Base-by-base conservation (phyloP, 1,140 invertebrate genomes). In the Adelges cooleyi region DNA sequence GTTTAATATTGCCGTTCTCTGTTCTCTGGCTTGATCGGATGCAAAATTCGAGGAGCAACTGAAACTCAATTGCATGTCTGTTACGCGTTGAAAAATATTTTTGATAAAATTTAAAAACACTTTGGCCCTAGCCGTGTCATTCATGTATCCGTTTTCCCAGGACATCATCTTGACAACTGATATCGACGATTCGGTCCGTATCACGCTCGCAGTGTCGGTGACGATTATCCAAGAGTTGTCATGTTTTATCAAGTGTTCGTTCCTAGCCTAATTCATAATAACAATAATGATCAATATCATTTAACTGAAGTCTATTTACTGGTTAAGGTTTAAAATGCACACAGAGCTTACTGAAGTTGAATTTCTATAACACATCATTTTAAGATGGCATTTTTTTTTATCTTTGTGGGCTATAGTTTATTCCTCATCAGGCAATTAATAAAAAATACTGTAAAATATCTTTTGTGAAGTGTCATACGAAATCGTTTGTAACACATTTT, bases 141-240 rank as follows among this genome's bases (percentile, higher is more conserved):
- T 17, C 4, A 25, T 8, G 10, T 48, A n/a, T 29, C 56, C 56
- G 11, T 48, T 46, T 33, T 48, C 18, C 56, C 56, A 62, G 0
- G 54, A 59, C 10, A 6, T 29, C 6, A 48, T 27, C 42, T 62
- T 29, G 10, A 46, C 27, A 5, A 48, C 10, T 2, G 27, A 20
- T n/a, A 48, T 6, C 10, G 56, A 1, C 5, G 25, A 20, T 15
- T 33, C 17, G 6, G 46, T 6, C 13, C 23, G 6, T 2, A 48
- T 8, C 9, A 9, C 15, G 27, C 17, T 62, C 11, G 25, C 22
- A 29, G 17, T 20, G 3, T 62, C 20, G 2, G 56, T 62, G 15
- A 62, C 42, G 5, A 62, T 62, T 62, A 62, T 62, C 56, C 56
- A 62, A 0, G 56, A 62, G 13, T 48, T 42, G 18, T 62, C 42